Percentiles rank a stretch among this genome's conserved stretches.
These are phyloP conservation scores for Sitta carolinensis DNA, from an alignment of 2,797 vertebrate species.

Conservation along the genomic window DNA sequence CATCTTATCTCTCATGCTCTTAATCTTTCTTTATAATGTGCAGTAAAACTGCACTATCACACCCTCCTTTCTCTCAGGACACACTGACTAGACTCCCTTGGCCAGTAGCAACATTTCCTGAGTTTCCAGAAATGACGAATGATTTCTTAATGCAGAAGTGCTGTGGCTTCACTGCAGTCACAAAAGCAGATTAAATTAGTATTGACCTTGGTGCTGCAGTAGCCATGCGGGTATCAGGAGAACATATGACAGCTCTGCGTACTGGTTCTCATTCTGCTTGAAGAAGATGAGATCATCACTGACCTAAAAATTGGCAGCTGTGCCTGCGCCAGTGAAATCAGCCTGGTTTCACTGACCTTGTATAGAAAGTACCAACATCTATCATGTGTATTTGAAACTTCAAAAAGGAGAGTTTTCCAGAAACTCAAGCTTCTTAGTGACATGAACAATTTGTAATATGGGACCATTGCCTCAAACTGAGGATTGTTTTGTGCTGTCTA, in stretches of 20 bases:
- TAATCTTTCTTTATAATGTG: background rate
- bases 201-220: constrained; percentile 62
- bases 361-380: constrained; percentile 22
- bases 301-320: constrained; percentile 68
- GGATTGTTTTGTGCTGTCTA: background rate
- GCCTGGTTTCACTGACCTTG: constrained; percentile 38
- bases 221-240: background rate
- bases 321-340: constrained; percentile 35
- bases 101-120: constrained; percentile 27
- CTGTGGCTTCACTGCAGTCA: constrained; percentile 48
- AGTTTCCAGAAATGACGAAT: constrained; percentile 58
- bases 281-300: constrained; percentile 64
- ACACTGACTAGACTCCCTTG: background rate
- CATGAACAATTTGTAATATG: background rate
- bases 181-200: constrained; percentile 65
- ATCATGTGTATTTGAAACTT: background rate
- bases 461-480: constrained; percentile 2
- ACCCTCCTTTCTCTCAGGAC: background rate
- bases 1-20: background rate
- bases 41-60: constrained; percentile 12
- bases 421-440: constrained; percentile 14
- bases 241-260: background rate
- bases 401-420: constrained; percentile 17
- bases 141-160: constrained; percentile 54
- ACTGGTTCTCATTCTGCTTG: constrained; percentile 40